Conservation (phyloP, 2,113 vertebrate genomes). For the Lycaon pictus region DNA sequence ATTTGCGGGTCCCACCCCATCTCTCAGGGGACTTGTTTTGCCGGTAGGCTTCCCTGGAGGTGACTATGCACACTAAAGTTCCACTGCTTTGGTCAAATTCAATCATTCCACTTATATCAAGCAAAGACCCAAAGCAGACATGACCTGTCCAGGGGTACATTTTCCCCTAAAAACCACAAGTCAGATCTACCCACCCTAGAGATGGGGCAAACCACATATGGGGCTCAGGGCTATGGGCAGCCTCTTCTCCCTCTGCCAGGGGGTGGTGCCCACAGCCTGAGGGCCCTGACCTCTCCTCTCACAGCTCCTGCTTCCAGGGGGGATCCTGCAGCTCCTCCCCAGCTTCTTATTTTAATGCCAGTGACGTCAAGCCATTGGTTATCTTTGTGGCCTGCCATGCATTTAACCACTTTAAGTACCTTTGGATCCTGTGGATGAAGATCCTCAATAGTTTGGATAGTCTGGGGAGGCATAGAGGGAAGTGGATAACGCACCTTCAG, state of each 20-base stretch:
- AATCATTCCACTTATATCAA: neutral
- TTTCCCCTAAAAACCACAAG: neutral
- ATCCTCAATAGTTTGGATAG: slow-evolving; percentile 21
- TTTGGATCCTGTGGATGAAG: neutral
- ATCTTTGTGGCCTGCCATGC: accelerated
- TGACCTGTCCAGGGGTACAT: neutral
- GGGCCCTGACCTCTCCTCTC: accelerated
- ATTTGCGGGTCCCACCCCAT: neutral
- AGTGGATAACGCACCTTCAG: neutral
- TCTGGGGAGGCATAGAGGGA: accelerated
- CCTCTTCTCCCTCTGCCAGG: neutral
- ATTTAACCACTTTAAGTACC: slow-evolving; percentile 13
- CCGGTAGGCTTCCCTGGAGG: neutral
- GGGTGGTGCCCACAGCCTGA: accelerated
- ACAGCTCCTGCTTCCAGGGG: neutral
- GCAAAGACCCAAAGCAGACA: neutral
- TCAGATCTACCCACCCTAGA: neutral
- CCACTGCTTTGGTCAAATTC: neutral
- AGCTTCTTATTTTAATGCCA: neutral
- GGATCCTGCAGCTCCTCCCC: neutral
- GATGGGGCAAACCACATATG: accelerated
- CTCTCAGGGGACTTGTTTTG: neutral
- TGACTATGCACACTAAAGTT: neutral
- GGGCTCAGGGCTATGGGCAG: accelerated
- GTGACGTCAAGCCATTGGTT: neutral